Evolutionary conservation across 2,797 vertebrate genomes (phyloP).

Genomic region (Channa striata): DNA sequence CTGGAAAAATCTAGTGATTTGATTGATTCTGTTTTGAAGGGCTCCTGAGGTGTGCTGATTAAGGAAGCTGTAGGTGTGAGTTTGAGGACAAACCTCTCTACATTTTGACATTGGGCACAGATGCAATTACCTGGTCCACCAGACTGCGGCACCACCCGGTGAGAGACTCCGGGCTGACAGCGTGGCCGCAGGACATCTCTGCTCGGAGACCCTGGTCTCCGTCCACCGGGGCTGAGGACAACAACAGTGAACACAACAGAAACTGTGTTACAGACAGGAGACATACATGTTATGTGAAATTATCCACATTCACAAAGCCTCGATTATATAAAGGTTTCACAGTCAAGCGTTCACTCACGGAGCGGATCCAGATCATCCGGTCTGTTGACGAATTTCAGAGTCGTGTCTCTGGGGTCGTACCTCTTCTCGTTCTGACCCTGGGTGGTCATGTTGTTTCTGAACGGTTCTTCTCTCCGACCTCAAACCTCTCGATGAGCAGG

Average conservation of each 20-base stretch:
- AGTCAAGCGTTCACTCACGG: slow-evolving; percentile 44
- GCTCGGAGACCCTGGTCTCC: slow-evolving; percentile 68
- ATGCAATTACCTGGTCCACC: slow-evolving; percentile 74
- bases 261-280: no score
- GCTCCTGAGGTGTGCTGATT: no score
- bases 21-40: no score
- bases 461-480: neutral
- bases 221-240: slow-evolving; percentile 68
- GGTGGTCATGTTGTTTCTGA: slow-evolving; percentile 36
- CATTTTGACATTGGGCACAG: no score
- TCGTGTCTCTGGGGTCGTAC: slow-evolving; percentile 71
- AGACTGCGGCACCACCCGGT: slow-evolving; percentile 81
- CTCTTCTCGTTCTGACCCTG: slow-evolving; percentile 48
- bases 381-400: slow-evolving; percentile 77
- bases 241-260: slow-evolving; percentile 1
- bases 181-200: slow-evolving; percentile 83
- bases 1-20: no score
- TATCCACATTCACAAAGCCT: no score
- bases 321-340: no score
- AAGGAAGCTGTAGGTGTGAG: neutral
- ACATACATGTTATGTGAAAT: no score
- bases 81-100: neutral
- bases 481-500: neutral
- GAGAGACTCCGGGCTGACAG: slow-evolving; percentile 78
- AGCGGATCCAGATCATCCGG: slow-evolving; percentile 75